Evolutionary conservation across 2,797 vertebrate genomes (phyloP).

Genomic region (Eulemur coronatus): DNA sequence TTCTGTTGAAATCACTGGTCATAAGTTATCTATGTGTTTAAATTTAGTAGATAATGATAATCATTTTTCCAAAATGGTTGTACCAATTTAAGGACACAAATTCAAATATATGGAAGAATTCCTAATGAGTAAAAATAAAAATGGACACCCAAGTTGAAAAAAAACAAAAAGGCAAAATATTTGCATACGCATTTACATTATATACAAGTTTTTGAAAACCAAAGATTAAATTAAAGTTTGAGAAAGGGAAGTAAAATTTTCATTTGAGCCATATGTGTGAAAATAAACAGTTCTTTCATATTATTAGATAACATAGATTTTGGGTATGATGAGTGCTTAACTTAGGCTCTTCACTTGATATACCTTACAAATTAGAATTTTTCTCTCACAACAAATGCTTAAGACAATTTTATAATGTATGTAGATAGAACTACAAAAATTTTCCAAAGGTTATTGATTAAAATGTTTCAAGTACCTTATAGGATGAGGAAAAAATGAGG

Average conservation of each 20-base stretch:
- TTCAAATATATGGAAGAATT: background rate
- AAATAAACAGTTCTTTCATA: background rate
- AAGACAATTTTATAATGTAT: background rate
- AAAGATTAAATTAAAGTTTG: background rate
- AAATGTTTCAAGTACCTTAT: background rate
- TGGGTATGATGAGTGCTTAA: background rate
- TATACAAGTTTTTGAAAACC: background rate
- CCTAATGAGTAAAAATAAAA: background rate
- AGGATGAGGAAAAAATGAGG: background rate
- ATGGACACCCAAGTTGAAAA: background rate
- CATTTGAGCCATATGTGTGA: background rate
- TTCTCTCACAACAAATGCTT: background rate
- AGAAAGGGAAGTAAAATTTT: background rate
- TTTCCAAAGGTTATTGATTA: background rate
- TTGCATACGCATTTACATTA: background rate
- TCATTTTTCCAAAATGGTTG: background rate
- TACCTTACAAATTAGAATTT: background rate
- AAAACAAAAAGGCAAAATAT: background rate
- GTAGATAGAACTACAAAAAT: background rate
- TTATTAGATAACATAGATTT: slow-evolving; percentile 2
- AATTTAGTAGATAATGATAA: background rate
- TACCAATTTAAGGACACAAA: background rate
- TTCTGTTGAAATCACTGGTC: background rate
- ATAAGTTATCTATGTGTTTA: background rate
- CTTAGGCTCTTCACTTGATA: background rate